Evolutionary conservation across 2,797 vertebrate genomes (phyloP).

Genomic region (Syngnathus rostellatus): DNA sequence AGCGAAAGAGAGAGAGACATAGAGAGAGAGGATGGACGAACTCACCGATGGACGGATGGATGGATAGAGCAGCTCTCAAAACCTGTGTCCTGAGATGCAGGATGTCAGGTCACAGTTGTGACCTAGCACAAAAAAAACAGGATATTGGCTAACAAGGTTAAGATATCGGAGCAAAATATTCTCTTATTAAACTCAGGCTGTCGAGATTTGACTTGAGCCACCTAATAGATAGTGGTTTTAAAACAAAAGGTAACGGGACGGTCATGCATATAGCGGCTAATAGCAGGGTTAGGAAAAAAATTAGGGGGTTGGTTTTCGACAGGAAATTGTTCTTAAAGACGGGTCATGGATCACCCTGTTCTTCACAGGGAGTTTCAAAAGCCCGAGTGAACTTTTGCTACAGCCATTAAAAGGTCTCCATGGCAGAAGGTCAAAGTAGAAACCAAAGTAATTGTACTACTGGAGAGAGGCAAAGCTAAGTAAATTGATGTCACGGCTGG

Average conservation of each 20-base stretch:
- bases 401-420: slow-evolving; percentile 36
- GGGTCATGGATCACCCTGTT: slow-evolving; percentile 62
- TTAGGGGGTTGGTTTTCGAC: slow-evolving; percentile 57
- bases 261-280: slow-evolving; percentile 70
- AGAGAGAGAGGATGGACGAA: no score
- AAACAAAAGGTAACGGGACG: slow-evolving; percentile 67
- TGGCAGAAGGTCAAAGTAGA: slow-evolving; percentile 33
- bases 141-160: slow-evolving; percentile 72
- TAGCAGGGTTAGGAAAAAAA: slow-evolving; percentile 65
- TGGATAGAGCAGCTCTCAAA: not conserved
- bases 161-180: slow-evolving; percentile 65
- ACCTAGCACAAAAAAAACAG: slow-evolving; percentile 42
- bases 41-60: no score
- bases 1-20: no score
- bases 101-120: slow-evolving; percentile 31
- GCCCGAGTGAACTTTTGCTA: slow-evolving; percentile 45
- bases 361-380: slow-evolving; percentile 53
- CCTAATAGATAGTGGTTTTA: slow-evolving; percentile 69
- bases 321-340: slow-evolving; percentile 72
- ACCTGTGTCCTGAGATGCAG: slow-evolving; percentile 22
- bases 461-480: slow-evolving; percentile 28
- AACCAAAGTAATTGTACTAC: slow-evolving; percentile 36
- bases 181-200: slow-evolving; percentile 69
- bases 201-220: slow-evolving; percentile 65
- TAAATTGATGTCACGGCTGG: slow-evolving; percentile 39